Conservation (phyloP, 2,113 vertebrate genomes). For the Nymphicus hollandicus region DNA sequence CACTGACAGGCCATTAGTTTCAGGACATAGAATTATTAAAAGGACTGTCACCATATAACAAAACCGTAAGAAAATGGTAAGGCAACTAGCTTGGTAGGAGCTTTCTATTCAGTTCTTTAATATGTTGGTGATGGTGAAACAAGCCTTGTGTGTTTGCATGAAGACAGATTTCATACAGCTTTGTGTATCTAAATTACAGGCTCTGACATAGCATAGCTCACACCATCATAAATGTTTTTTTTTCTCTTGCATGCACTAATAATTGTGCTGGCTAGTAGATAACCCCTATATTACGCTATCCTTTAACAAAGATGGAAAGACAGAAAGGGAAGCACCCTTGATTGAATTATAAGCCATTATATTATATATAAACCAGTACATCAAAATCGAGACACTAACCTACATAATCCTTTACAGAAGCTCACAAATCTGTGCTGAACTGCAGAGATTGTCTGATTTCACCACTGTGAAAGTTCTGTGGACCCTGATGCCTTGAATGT, state of each 20-base stretch:
- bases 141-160: background rate
- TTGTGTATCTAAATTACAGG: background rate
- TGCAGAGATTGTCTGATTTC: background rate
- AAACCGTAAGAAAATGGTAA: background rate
- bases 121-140: fast-evolving
- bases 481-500: background rate
- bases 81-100: background rate
- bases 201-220: background rate
- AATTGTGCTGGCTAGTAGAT: background rate
- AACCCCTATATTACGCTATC: background rate
- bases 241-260: background rate
- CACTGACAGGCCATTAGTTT: background rate
- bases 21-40: background rate
- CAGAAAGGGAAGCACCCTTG: background rate
- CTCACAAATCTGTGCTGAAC: background rate
- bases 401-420: background rate
- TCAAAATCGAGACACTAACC: background rate
- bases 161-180: background rate
- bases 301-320: background rate
- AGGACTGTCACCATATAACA: background rate
- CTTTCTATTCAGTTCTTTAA: background rate
- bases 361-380: background rate
- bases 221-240: background rate
- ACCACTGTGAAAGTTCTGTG: background rate
- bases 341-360: background rate